Base-by-base conservation (phyloP, 2,113 vertebrate genomes). In the Laticauda colubrina region DNA sequence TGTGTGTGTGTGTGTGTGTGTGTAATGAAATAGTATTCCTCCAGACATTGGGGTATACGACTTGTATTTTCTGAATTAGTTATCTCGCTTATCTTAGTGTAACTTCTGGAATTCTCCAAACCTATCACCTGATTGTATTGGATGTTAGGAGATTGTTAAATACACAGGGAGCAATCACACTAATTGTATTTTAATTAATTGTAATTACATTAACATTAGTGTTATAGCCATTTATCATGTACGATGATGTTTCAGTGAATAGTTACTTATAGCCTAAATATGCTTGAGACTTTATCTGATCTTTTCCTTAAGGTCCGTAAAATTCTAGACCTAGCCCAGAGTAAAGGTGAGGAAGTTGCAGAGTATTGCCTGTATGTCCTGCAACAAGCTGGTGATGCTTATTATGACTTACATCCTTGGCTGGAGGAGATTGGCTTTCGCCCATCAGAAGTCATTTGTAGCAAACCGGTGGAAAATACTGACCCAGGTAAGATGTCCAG, bases 341-440 rank as follows among this genome's bases (percentile, higher is more conserved):
- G 98, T 96, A 99, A 99, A 96, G 99, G 99, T 7, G 98, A 99
- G 90, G 98, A 99, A 94, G 98, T 98, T 85, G 98, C 98, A 0
- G 98, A 98, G 24, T 99, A 98, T 96, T 98, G 99, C 23, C 34
- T 99, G 69, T 93, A 95, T 7, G 96, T 99, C 92, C 97, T 99
- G 20, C 97, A 98, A 94, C 98, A 98, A 93, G 98, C 98, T 3
- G 93, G 95, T 10, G 99, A 99, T 2, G 98, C 99, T 0, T 99
- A 98, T 88, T 97, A 98, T 90, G 98, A 99, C 94, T 98, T 99
- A 85, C 97, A 97, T 94, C 98, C 98, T 1, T 99, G 99, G 99
- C 96, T 99, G 92, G 91, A 97, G 45, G 97, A 98, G 86, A 98
- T 99, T 85, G 90, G 96, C 93, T 99, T 98, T 45, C 2, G 91